A percentile compares a stretch with the other conserved stretches of the same genome.
phyloP scores from a whole-genome alignment of 2,888 invertebrate species.

The Dendrolimus houi region DNA sequence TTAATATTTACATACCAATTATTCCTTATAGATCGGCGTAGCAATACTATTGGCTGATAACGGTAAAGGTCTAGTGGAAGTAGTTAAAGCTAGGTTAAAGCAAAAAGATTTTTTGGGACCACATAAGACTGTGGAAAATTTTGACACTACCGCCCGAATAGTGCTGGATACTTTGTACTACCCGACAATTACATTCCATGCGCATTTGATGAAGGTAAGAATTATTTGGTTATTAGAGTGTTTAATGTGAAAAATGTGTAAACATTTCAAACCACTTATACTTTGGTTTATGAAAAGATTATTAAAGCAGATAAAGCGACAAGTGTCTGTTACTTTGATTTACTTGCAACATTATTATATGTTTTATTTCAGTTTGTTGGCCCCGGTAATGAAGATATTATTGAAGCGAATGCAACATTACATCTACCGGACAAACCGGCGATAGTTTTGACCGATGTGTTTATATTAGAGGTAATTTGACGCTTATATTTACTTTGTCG shows the following conservation, averaged over 20 bases:
- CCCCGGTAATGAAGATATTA: conserved; percentile 50
- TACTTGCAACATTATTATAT: too few relatives aligned
- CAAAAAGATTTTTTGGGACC: conserved; percentile 18
- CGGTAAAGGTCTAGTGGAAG: conserved; percentile 59
- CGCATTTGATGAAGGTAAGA: conserved; percentile 60
- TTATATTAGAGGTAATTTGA: conserved; percentile 51
- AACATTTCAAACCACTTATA: too few relatives aligned
- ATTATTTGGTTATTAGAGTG: too few relatives aligned
- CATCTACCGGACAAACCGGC: conserved; percentile 54
- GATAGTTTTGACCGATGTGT: conserved; percentile 62
- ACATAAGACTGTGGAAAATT: conserved; percentile 55
- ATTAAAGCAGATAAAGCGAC: too few relatives aligned
- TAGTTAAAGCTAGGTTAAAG: conserved; percentile 38
- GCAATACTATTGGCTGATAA: conserved; percentile 55
- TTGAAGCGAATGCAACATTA: conserved; percentile 59
- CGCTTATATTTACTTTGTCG: too few relatives aligned
- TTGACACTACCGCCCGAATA: conserved; percentile 58
- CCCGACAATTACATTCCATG: conserved; percentile 59
- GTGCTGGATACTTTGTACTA: conserved; percentile 62
- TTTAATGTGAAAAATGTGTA: too few relatives aligned
- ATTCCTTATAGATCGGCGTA: conserved; percentile 50
- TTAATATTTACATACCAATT: not conserved
- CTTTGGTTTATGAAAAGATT: too few relatives aligned
- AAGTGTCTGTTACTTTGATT: too few relatives aligned
- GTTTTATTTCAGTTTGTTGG: conserved; percentile 47